phyloP scores from a whole-genome alignment of 1,140 invertebrate species.

The Coenobita brevimanus region DNA sequence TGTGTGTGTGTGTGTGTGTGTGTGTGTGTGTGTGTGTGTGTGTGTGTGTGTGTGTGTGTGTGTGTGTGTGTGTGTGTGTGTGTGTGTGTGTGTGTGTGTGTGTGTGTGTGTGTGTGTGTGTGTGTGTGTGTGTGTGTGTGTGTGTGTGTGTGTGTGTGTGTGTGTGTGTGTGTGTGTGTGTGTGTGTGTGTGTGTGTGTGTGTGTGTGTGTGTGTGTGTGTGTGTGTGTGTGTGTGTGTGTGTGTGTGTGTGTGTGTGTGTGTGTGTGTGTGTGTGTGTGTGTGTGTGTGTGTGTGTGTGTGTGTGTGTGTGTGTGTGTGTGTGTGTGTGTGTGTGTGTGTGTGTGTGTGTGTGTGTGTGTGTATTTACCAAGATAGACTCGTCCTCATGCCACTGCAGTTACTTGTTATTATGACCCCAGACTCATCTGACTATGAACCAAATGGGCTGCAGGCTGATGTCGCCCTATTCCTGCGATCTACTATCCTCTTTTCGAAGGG shows the following conservation, averaged over 20 bases:
- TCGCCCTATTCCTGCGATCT: no score
- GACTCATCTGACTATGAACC: background rate
- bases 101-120: no score
- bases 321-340: conserved; percentile 28
- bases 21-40: no score
- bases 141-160: no score
- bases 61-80: no score
- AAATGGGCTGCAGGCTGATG: background rate
- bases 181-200: background rate
- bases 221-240: conserved; percentile 22
- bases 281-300: background rate
- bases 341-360: conserved; percentile 1
- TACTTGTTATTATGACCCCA: no score
- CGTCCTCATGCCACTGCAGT: background rate
- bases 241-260: conserved; percentile 22
- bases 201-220: conserved; percentile 2
- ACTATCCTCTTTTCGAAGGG: no score
- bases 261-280: conserved; percentile 14
- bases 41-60: no score
- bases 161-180: no score
- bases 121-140: no score
- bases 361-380: background rate
- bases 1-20: no score
- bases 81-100: no score
- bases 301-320: conserved; percentile 14